Percentiles rank a stretch among this genome's conserved stretches.
Evolutionary conservation across 2,888 invertebrate genomes (phyloP).

Genomic region (Hybos culiciformis): DNA sequence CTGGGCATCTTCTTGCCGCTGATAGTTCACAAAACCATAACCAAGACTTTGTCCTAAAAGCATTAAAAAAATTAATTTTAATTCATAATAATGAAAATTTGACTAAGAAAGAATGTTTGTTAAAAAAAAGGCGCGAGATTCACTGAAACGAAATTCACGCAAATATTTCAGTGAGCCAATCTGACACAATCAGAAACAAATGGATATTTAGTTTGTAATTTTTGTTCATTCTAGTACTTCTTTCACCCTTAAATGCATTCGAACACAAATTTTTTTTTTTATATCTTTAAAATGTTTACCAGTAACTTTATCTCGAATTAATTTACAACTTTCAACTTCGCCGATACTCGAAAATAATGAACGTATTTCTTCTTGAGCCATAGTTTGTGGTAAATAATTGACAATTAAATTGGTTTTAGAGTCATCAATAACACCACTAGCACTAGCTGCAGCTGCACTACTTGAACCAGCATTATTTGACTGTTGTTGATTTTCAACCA

Average conservation of each 20-base stretch:
- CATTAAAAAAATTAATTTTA: not conserved
- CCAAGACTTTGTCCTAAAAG: conserved; percentile 87
- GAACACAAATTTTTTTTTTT: too few relatives aligned
- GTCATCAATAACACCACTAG: conserved; percentile 61
- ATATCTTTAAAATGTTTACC: conserved; percentile 45
- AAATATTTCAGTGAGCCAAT: too few relatives aligned
- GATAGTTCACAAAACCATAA: conserved; percentile 99
- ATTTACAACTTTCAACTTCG: conserved; percentile 93
- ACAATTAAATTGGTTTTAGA: conserved; percentile 91
- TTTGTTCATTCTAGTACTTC: too few relatives aligned
- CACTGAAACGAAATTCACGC: too few relatives aligned
- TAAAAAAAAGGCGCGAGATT: too few relatives aligned
- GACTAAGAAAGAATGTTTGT: too few relatives aligned
- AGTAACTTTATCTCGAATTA: conserved; percentile 92
- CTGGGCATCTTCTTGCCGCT: conserved; percentile 92
- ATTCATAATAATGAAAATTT: not conserved
- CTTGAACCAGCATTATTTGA: conserved; percentile 7
- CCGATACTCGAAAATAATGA: conserved; percentile 90
- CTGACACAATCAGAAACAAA: too few relatives aligned
- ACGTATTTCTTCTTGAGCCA: conserved; percentile 90
- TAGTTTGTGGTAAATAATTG: conserved; percentile 87
- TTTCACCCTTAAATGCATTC: too few relatives aligned
- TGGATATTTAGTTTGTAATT: too few relatives aligned
- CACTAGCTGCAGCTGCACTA: not conserved
- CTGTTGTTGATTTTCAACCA: conserved; percentile 65